Evolutionary conservation across 2,888 invertebrate genomes (phyloP), one percentile per base, ranked within the genome.

Genomic region (Eledona agricola): DNA sequence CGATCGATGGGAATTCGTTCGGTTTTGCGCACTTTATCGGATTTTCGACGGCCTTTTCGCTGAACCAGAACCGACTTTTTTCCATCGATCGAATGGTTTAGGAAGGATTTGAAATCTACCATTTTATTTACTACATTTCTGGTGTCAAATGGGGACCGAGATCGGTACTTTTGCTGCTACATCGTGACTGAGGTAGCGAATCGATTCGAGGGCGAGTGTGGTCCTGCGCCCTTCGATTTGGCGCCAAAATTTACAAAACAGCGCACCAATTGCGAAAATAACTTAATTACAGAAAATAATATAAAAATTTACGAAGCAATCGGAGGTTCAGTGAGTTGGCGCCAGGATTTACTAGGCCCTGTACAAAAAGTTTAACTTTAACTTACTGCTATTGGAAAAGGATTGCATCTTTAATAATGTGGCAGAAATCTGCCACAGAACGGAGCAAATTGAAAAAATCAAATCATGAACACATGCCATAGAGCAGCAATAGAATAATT

Each of bases 21-120:
- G 4, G 19, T 43, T n/a, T 25, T 29, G 28, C 10, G 20, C 16
- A 28, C 7, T 40, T 40, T 47, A 35, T 55, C 37, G n/a, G 13
- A 32, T 16, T 35, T 53, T 20, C 49, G 51, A n/a, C 49, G 45
- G 22, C 60, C 55, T 35, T 62, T 56, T 20, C 59, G 43, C 3
- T 62, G 55, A 6, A 59, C 43, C 19, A 60, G 23, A 10, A 56
- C 56, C 4, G 58, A 51, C 45, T 58, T 59, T 26, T 45, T 51
- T 2, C 56, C 34, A 11, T 40, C 45, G 7, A 64, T 53, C 13
- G 63, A 51, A n/a, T 61, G 63, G 55, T 64, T 59, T 16, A 65
- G 46, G 5, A 63, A 45, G 25, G 63, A 59, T 60, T 66, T 68
- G 38, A 70, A 64, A 58, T 69, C 69, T 23, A 70, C 70, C 68